Base-by-base conservation (phyloP, 1,140 invertebrate species). In the Diuraphis noxia region DNA sequence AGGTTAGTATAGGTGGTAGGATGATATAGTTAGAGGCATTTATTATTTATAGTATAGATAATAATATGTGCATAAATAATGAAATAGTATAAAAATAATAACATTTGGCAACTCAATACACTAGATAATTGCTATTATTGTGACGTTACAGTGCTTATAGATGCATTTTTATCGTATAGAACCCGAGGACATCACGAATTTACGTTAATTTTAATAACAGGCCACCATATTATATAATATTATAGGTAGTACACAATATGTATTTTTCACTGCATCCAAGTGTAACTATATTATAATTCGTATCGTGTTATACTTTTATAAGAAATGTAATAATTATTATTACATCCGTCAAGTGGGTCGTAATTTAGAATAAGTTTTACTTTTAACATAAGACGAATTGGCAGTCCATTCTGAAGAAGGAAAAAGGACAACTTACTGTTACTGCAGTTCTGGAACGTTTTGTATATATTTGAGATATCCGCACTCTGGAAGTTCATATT, bases 181-280 rank as follows among this genome's bases (percentile, higher is more conserved):
- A 82, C 82, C 82, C 13, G 82, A 84, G 40, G 82, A 84, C 41
- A 84, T 46, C 82, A 84, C 82, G 82, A 84, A 84, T 84, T 84
- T n/a, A 43, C 40, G 82, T 84, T 43, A 43, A 43, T 34, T 84
- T 84, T 84, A 84, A 81, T 81, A 40, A 81, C 79, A 81, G 38
- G 34, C 38, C 38, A 38, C 23, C 4, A 36, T 9, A 36, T 17
- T 13, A n/a, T 34, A 72, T 36, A 77, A 21, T 23, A 77, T 21
- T 72, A 36, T 77, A 36, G n/a, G n/a, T 21, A 40, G 21, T 36
- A 40, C 79, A 40, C 13, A 23, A 79, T 79, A 36, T 79, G 6
- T 77, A 34, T 56, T 56, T 4, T 63, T 30, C n/a, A 63, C 30
- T 63, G n/a, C 56, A 17, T 23, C 10, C n/a, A 63, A 30, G 19